Conservation (phyloP, 1,140 invertebrate genomes). For the Arion vulgaris region DNA sequence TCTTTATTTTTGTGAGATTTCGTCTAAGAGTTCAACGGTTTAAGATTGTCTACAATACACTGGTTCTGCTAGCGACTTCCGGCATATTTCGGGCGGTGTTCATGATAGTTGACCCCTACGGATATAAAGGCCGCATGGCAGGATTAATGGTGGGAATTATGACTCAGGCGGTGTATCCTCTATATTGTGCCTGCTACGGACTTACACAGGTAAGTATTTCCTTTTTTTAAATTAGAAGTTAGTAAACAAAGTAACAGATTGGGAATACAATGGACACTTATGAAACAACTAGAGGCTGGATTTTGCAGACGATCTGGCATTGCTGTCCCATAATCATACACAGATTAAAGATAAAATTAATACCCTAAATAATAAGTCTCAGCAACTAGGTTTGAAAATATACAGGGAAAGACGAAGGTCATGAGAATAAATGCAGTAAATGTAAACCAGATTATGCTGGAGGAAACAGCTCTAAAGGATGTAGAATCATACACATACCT, state of each 20-base stretch:
- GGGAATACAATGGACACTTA: too few relatives aligned
- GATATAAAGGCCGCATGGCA: conserved; percentile 28
- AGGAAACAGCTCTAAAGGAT: too few relatives aligned
- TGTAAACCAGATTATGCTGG: too few relatives aligned
- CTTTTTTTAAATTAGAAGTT: background rate
- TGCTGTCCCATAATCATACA: too few relatives aligned
- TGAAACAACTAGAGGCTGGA: too few relatives aligned
- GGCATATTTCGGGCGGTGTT: conserved; percentile 33
- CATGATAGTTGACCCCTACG: conserved; percentile 39
- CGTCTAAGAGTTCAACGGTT: conserved; percentile 15
- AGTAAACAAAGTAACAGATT: background rate
- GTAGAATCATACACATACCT: too few relatives aligned
- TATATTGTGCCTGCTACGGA: conserved; percentile 41
- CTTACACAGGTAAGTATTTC: conserved; percentile 41
- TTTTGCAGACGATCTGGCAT: too few relatives aligned
- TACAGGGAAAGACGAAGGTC: background rate
- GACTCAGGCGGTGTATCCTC: conserved; percentile 40
- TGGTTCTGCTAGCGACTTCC: conserved; percentile 24
- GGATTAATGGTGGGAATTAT: conserved; percentile 34
- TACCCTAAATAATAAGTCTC: too few relatives aligned
- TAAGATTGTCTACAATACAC: conserved; percentile 38
- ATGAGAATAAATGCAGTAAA: too few relatives aligned
- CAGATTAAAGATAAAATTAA: too few relatives aligned
- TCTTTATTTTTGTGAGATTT: conserved; percentile 30
- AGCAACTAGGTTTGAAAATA: background rate